Percentiles rank a stretch among this genome's conserved stretches.
phyloP scores from a whole-genome alignment of 2,113 vertebrate species.

The Rhadina sibilatrix region DNA sequence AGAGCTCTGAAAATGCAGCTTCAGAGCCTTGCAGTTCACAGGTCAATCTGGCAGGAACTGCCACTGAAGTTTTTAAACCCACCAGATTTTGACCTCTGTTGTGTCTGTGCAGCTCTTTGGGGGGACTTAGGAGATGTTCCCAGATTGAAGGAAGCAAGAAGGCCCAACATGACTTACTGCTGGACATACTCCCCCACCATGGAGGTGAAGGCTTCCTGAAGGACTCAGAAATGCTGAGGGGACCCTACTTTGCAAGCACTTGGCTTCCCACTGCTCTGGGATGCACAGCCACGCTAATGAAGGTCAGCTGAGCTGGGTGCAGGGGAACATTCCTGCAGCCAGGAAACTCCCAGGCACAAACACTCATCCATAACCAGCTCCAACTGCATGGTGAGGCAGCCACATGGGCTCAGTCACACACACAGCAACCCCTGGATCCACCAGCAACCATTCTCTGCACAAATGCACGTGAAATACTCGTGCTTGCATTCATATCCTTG shows the following conservation, averaged over 20 bases:
- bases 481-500: background rate
- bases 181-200: background rate
- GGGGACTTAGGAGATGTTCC: background rate
- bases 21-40: background rate
- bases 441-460: background rate
- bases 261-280: background rate
- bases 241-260: background rate
- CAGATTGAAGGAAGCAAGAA: background rate
- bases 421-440: background rate
- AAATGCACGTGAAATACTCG: fast-evolving
- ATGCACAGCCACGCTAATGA: background rate
- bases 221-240: background rate
- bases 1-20: background rate
- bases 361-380: background rate
- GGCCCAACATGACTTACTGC: background rate
- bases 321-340: background rate
- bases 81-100: background rate
- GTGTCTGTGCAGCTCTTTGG: background rate
- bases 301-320: background rate
- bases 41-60: background rate
- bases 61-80: background rate
- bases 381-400: background rate
- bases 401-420: background rate
- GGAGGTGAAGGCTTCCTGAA: background rate
- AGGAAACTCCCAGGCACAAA: background rate